Base-by-base conservation (phyloP, 2,888 invertebrate genomes). In the Hyposoter dolosus region DNA sequence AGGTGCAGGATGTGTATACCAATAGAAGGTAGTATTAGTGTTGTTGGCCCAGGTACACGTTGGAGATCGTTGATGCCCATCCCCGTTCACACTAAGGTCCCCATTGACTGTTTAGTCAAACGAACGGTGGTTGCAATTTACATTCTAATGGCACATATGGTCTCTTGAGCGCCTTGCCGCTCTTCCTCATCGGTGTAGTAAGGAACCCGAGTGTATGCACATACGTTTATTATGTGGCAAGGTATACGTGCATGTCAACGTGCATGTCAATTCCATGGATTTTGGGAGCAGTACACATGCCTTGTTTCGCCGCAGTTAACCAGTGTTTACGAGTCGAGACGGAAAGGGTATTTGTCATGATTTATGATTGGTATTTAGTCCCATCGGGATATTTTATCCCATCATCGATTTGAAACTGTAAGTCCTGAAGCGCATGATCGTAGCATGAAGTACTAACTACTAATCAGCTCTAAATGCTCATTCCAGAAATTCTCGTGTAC, bases 41-140 rank as follows among this genome's bases (percentile, higher is more conserved):
- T 65, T 60, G 72, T 66, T 74, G 65, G 74, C 19, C 47, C 78
- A 69, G 63, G 65, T 71, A 82, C 60, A 60, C 45, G 50, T 53
- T 28, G 35, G 50, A 45, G 63, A 82, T 69, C 65, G 76, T 65
- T 79, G 69, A 78, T 79, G 63, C 53, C 71, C 47, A 53, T 60
- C 60, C 78, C 74, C 69, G 19, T 83, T 82, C 79, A 43, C 88
- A 74, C 76, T 68, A 40, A 72, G 79, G 88, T 89, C 90, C 88
- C 91, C 81, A 84, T 88, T 88, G 91, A 91, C 92, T 92, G 90
- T 92, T 92, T 92, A 91, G 91, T 93, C 91, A 91, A 93, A 92
- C 91, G 92, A 91, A 91, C 90, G 89, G 88, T 84, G 89, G 90
- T 91, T 28, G 28, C 91, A 90, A 93, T 93, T 93, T 93, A 92